Evolutionary conservation across 2,888 invertebrate species (phyloP), one percentile per base, ranked within the genome.

Genomic region (Drosophila nr. medialis): DNA sequence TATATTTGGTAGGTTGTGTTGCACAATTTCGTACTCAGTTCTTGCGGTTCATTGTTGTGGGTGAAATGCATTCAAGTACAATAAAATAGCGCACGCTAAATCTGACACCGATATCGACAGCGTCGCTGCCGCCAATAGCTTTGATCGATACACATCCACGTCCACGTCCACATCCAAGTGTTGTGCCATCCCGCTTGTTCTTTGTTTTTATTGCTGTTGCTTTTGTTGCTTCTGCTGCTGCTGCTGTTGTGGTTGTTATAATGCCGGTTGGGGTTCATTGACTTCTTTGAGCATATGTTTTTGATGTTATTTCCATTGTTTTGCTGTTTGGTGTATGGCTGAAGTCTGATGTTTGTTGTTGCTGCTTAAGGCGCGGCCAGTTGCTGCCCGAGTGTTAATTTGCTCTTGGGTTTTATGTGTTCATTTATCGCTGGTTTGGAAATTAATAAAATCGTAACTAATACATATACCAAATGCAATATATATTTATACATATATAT

Each of bases 371-470:
- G 69, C 66, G 59, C 38, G 68, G 53, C 42, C 65, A 64, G 55
- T 32, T 61, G 53, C 56, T 54, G 71, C 61, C 74, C 58, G 74
- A 67, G 89, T 85, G 88, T 77, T 85, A 85, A 85, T 85, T 85
- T 70, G 81, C 75, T 88, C 77, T 84, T 80, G 24, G 58, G 63
- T 72, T 87, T 88, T 83, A 89, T 83, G 85, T 89, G 71, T 72
- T 77, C 75, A 84, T 85, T 85, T 72, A 77, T 65, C 45, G 81
- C 59, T 45, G 66, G 54, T 72, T 63, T 62, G 61, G 56, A 68
- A n/a, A 60, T 48, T 38, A 58, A 34, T 54, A 42, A 29, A 29
- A n/a, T 18, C 15, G 15, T 32, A 15, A 32, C 4, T 45, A 40
- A 42, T 27, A 27, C 13, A 42, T 11, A 21, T 54, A n/a, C 29